Evolutionary conservation across 2,113 vertebrate species (phyloP), one percentile per base, ranked within the genome.

Genomic region (Enhydra lutris): DNA sequence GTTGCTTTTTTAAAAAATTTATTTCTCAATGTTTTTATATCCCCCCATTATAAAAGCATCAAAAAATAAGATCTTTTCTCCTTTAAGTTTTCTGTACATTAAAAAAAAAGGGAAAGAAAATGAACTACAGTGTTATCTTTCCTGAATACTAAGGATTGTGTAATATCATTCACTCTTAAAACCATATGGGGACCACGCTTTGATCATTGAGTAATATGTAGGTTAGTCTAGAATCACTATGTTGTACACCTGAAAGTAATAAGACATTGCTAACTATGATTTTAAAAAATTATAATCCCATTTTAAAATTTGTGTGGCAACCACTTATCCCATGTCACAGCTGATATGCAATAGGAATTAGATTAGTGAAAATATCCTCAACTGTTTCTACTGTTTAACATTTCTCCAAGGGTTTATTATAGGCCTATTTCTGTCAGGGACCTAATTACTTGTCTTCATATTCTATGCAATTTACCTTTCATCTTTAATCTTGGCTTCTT

Each of bases 381-480:
- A 96, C 92, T 95, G 6, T 90, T 97, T 88, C 69, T 89, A 73
- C 42, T 61, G 63, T 90, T 81, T 57, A 90, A 42, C 14, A 47
- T 96, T 97, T 95, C 91, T 96, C 92, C 23, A 67, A 93, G 52
- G 88, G 11, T 67, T 95, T 78, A 91, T 97, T 95, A 96, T 14
- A 76, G 84, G 90, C 39, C 85, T 95, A 96, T 95, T 78, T 86
- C 63, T 86, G 71, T 91, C 94, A 96, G 84, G 45, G 65, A 94
- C 90, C 80, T 97, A 94, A 97, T 98, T 92, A 96, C 95, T 95
- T 96, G 73, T 96, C 87, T 95, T 95, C 83, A 89, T 92, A 94
- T 83, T 84, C 76, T 73, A 63, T 89, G 96, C 88, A 94, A 82
- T 95, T 97, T 95, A 89, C 84, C 74, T 96, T 97, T 96, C 87